Percentiles rank a stretch among this genome's conserved stretches.
phyloP scores from a whole-genome alignment of 2,888 invertebrate genomes.

The Pachycephus smyrnensis region DNA sequence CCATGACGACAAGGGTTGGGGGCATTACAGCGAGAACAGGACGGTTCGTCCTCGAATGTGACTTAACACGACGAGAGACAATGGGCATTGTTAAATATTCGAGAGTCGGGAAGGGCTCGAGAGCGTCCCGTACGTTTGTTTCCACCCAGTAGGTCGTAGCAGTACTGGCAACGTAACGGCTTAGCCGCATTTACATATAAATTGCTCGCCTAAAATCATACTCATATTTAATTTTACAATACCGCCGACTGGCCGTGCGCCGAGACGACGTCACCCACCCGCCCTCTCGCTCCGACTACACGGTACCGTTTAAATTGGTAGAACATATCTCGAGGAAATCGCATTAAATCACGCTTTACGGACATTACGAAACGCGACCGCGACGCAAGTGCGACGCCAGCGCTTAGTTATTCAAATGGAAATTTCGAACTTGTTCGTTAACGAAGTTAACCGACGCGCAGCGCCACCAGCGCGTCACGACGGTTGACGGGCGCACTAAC shows the following conservation, averaged over 20 bases:
- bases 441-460: no score
- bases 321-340: conserved; percentile 45
- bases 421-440: neutral
- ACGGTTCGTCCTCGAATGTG: conserved; percentile 8
- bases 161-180: neutral
- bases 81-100: conserved; percentile 41
- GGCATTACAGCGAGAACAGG: neutral
- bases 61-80: conserved; percentile 31
- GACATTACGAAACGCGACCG: conserved; percentile 28
- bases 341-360: conserved; percentile 45
- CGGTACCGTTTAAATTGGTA: conserved; percentile 43
- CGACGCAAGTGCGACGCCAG: conserved; percentile 25
- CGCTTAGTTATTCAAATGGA: conserved; percentile 38
- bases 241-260: conserved; percentile 33
- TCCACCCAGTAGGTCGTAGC: neutral
- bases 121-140: neutral
- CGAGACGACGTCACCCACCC: conserved; percentile 29
- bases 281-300: conserved; percentile 9
- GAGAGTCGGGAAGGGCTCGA: conserved; percentile 13
- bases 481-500: no score
- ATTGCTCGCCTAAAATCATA: conserved; percentile 60
- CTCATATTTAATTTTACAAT: conserved; percentile 60
- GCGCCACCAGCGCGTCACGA: no score
- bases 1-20: no score
- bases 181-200: conserved; percentile 57